Conservation (phyloP, 2,113 vertebrate genomes). For the Laticauda laticaudata region DNA sequence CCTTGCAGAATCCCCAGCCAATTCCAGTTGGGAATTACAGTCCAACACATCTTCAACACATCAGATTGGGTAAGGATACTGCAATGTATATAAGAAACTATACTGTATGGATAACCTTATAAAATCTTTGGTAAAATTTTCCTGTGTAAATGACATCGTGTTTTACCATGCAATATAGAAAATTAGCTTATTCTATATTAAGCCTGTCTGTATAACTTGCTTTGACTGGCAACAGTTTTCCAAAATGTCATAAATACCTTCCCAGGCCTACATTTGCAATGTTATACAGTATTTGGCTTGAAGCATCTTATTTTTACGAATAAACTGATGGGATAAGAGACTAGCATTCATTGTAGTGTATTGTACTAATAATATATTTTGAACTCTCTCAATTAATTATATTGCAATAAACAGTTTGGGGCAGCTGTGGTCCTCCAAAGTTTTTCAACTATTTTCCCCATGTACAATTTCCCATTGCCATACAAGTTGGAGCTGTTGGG, state of each 20-base stretch:
- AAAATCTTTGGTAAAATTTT: background rate
- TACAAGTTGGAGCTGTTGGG: background rate
- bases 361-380: background rate
- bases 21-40: background rate
- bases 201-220: background rate
- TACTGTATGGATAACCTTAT: background rate
- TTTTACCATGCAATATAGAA: background rate
- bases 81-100: background rate
- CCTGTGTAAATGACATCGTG: background rate
- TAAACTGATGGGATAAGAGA: background rate
- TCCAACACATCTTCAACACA: background rate
- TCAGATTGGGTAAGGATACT: background rate
- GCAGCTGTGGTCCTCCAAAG: background rate
- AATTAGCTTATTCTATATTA: background rate
- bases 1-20: background rate
- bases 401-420: background rate
- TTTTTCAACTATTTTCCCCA: background rate
- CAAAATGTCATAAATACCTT: background rate
- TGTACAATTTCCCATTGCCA: background rate
- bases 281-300: background rate
- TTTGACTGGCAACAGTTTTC: background rate
- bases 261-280: background rate
- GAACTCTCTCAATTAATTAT: background rate
- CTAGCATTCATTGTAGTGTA: background rate
- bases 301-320: background rate